Conservation (phyloP, 2,888 invertebrate species). For the Netelia virgata region DNA sequence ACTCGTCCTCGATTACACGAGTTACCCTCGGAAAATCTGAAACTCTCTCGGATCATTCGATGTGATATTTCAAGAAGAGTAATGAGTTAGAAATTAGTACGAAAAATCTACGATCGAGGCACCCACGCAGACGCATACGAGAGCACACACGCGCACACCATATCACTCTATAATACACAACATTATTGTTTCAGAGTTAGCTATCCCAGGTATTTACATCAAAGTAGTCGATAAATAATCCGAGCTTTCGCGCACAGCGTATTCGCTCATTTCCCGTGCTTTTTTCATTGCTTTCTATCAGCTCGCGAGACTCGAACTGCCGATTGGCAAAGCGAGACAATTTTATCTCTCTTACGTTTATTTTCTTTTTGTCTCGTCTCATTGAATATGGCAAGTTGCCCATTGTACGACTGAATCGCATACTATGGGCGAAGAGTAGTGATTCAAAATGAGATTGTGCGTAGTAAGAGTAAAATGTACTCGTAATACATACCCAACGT, state of each 20-base stretch:
- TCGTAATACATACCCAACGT: slow-evolving; percentile 87
- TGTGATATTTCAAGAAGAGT: background rate
- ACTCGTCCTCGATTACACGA: background rate
- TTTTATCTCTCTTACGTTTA: slow-evolving; percentile 2
- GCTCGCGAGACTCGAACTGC: slow-evolving; percentile 40
- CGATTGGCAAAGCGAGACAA: slow-evolving; percentile 34
- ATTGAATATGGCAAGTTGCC: slow-evolving; percentile 41
- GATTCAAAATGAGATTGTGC: slow-evolving; percentile 64
- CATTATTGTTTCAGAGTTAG: slow-evolving; percentile 82
- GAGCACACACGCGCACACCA: slow-evolving; percentile 71
- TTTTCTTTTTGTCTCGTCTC: slow-evolving; percentile 55
- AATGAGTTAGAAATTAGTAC: slow-evolving; percentile 30
- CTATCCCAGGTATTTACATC: slow-evolving; percentile 74
- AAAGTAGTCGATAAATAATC: slow-evolving; percentile 32
- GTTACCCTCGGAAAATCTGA: background rate
- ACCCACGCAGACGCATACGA: slow-evolving; percentile 78
- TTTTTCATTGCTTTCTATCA: slow-evolving; percentile 24
- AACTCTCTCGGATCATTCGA: background rate
- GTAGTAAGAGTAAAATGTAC: slow-evolving; percentile 40
- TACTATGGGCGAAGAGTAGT: slow-evolving; percentile 47
- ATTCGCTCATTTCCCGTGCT: slow-evolving; percentile 48
- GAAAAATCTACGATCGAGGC: slow-evolving; percentile 70
- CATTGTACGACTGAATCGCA: slow-evolving; percentile 62
- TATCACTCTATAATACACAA: slow-evolving; percentile 85
- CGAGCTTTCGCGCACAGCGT: background rate